Percentiles rank a stretch among this genome's conserved stretches.
These are phyloP conservation scores for Lamprologus tigripictilis DNA, from an alignment of 2,113 vertebrate genomes.

Conservation along the genomic window DNA sequence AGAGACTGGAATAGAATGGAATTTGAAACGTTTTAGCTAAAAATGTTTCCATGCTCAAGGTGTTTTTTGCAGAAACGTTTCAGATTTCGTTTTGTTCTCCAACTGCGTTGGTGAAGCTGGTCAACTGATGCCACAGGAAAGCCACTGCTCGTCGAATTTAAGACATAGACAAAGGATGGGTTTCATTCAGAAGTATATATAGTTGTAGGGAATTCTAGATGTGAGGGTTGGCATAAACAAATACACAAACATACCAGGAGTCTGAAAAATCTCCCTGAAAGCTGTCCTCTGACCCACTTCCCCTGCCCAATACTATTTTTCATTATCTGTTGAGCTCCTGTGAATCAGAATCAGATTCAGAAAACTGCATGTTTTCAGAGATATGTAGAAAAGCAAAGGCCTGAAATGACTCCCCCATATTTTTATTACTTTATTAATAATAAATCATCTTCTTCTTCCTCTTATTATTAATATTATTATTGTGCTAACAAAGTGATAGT, in stretches of 20 bases:
- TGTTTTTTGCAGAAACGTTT: constrained; percentile 85
- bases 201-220: background rate
- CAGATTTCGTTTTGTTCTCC: constrained; percentile 79
- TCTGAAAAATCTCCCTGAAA: background rate
- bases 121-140: background rate
- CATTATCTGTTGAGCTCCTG: background rate
- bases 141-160: background rate
- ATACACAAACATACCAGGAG: background rate
- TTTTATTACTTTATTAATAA: background rate
- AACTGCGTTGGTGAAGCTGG: constrained; percentile 15
- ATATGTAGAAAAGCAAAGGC: background rate
- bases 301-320: background rate
- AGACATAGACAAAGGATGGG: background rate
- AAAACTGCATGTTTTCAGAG: background rate
- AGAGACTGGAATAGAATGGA: constrained; percentile 71
- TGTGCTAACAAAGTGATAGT: background rate
- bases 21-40: constrained; percentile 85
- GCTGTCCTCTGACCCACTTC: background rate
- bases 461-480: background rate
- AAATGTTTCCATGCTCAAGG: constrained; percentile 76
- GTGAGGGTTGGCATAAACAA: background rate
- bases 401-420: fast-evolving
- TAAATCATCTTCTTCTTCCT: background rate
- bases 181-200: background rate
- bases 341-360: background rate